Conservation (phyloP, 1,140 invertebrate species). For the Pogonomyrmex californicus region DNA sequence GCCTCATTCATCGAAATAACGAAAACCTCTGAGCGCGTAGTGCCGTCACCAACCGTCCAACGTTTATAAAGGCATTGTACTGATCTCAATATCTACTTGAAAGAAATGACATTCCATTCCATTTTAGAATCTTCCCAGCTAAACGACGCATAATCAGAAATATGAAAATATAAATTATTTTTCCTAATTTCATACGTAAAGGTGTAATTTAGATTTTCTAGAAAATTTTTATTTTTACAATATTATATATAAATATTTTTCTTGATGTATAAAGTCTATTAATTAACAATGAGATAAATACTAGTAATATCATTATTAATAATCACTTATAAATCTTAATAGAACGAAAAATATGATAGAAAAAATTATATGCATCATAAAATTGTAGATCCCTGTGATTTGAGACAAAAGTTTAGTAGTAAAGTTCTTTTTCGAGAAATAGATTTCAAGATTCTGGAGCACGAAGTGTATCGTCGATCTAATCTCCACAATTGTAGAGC, state of each 20-base stretch:
- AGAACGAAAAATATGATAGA: neutral
- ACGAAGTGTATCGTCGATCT: slow-evolving; percentile 15
- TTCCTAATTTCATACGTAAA: neutral
- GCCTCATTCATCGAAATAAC: slow-evolving; percentile 76
- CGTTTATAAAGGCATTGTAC: slow-evolving; percentile 73
- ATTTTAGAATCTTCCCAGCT: slow-evolving; percentile 57
- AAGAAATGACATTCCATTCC: slow-evolving; percentile 68
- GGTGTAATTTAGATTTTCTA: neutral
- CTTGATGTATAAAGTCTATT: neutral
- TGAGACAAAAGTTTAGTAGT: slow-evolving; percentile 1
- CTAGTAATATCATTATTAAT: neutral
- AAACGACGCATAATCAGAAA: slow-evolving; percentile 21
- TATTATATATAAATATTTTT: neutral
- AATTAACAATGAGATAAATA: neutral
- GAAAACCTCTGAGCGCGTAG: slow-evolving; percentile 70
- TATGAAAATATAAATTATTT: neutral
- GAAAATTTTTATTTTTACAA: neutral
- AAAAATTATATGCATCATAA: neutral
- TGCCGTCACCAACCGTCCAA: slow-evolving; percentile 60
- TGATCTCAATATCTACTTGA: slow-evolving; percentile 72
- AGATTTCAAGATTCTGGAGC: slow-evolving; percentile 28
- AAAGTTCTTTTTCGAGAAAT: neutral
- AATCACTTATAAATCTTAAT: neutral
- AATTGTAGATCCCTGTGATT: neutral
- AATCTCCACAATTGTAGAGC: slow-evolving; percentile 41